phyloP scores from a whole-genome alignment of 2,797 vertebrate species.

The Macroramphosus scolopax region DNA sequence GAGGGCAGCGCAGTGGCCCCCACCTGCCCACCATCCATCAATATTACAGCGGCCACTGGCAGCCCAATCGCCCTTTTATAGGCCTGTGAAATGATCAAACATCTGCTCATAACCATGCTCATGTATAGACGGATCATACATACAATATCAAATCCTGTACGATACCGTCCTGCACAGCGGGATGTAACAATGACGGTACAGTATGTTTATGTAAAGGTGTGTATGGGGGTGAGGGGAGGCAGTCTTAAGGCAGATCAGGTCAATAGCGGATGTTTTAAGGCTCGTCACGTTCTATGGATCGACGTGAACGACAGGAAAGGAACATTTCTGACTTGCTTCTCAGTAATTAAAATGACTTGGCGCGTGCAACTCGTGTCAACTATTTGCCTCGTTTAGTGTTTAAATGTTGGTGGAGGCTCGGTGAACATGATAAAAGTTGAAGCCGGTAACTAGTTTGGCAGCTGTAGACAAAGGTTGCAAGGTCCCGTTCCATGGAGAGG shows the following conservation, averaged over 20 bases:
- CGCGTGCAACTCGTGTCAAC: constrained; percentile 6
- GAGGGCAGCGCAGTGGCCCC: constrained; percentile 70
- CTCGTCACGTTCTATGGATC: no score
- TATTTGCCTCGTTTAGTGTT: constrained; percentile 35
- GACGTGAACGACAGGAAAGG: no score
- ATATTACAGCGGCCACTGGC: constrained; percentile 74
- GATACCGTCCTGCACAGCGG: constrained; percentile 22
- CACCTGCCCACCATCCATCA: constrained; percentile 80
- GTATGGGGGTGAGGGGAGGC: neutral
- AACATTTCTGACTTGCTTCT: constrained; percentile 5
- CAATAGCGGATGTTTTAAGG: constrained; percentile 18
- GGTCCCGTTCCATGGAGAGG: constrained; percentile 62
- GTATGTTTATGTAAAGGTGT: constrained; percentile 17
- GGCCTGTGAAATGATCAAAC: constrained; percentile 78
- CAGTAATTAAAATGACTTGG: constrained; percentile 7
- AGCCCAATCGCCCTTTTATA: constrained; percentile 75
- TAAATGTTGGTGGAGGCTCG: constrained; percentile 41
- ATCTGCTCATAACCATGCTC: constrained; percentile 75
- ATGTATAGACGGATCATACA: constrained; percentile 64
- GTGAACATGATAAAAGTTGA: constrained; percentile 61
- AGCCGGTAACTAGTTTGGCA: constrained; percentile 62
- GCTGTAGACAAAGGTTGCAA: constrained; percentile 71
- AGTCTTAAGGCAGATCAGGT: constrained; percentile 8
- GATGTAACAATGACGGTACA: constrained; percentile 26
- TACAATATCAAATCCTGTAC: constrained; percentile 52